Evolutionary conservation across 2,888 invertebrate species (phyloP), one percentile per base, ranked within the genome.

Genomic region (Apamea crenata): DNA sequence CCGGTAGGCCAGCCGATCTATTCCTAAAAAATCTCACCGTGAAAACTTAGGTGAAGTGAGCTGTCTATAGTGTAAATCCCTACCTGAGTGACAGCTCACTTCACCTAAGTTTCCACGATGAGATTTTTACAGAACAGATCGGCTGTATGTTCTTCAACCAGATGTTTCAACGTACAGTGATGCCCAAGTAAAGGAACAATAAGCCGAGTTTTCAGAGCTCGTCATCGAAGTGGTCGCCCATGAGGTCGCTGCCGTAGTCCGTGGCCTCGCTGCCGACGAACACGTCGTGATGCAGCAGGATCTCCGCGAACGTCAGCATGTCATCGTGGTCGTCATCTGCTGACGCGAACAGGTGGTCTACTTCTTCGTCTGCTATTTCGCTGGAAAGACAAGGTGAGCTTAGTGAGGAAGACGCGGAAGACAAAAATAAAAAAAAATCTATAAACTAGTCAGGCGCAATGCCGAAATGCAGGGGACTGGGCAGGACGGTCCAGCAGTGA

Each of bases 261-360:
- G 99, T 98, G 12, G 98, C 99, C 96, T 99, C 99, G 92, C 99
- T 99, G 75, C 99, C 99, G 8, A 99, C 99, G 96, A 99, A 99
- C 74, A 98, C 97, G 86, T 99, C 98, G 94, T 99, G 98, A 93
- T 99, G 98, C 1, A 97, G 97, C 0, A 99, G 94, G 69, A 99
- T 97, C 97, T 99, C 99, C 3, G 97, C 97, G 94, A 98, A 98
- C 3, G 98, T 98, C 61, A 99, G 96, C 81, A 98, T 94, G 89
- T 98, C 98, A 94, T 99, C 98, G 92, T 98, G 98, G 95, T 99
- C 98, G 89, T 98, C 98, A 94, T 99, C 99, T 1, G 99, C 98
- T 2, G 98, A 97, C 7, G 98, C 98, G 95, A 99, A 98, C 85
- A 99, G 96, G 96, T 99, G 99, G 77, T 98, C 98, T 0, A 99